phyloP scores from a whole-genome alignment of 1,140 invertebrate species.

The Diorhabda sublineata region DNA sequence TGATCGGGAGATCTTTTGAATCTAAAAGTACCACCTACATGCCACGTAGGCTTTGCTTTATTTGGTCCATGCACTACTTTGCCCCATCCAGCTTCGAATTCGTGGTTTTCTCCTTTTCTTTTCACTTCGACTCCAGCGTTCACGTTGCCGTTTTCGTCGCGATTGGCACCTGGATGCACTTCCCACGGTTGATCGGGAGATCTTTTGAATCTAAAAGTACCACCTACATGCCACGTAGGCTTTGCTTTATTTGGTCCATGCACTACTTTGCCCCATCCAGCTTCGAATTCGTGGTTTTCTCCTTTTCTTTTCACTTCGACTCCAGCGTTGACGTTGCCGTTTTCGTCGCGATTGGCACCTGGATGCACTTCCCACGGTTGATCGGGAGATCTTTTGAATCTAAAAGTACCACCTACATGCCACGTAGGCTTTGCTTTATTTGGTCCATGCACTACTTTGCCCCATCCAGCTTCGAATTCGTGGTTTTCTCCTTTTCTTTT shows the following conservation, averaged over 20 bases:
- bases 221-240: constrained; percentile 1
- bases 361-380: constrained; percentile 24
- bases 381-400: constrained; percentile 4
- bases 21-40: constrained; percentile 1
- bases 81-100: constrained; percentile 27
- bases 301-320: constrained; percentile 22
- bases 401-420: constrained; percentile 26
- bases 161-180: constrained; percentile 20
- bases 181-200: constrained; percentile 25
- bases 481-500: constrained; percentile 27
- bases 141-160: constrained; percentile 27
- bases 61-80: constrained; percentile 21
- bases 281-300: constrained; percentile 26
- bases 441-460: constrained; percentile 22
- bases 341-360: constrained; percentile 19
- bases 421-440: constrained; percentile 26
- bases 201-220: constrained; percentile 7
- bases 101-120: constrained; percentile 28
- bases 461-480: constrained; percentile 26
- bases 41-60: constrained; percentile 5
- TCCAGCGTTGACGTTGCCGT: constrained; percentile 22
- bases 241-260: constrained; percentile 4
- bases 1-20: neutral
- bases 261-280: constrained; percentile 23
- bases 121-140: constrained; percentile 18